Percentiles rank a stretch among this genome's conserved stretches.
Evolutionary conservation across 2,113 vertebrate species (phyloP).

Genomic region (Hippoglossus stenolepis): DNA sequence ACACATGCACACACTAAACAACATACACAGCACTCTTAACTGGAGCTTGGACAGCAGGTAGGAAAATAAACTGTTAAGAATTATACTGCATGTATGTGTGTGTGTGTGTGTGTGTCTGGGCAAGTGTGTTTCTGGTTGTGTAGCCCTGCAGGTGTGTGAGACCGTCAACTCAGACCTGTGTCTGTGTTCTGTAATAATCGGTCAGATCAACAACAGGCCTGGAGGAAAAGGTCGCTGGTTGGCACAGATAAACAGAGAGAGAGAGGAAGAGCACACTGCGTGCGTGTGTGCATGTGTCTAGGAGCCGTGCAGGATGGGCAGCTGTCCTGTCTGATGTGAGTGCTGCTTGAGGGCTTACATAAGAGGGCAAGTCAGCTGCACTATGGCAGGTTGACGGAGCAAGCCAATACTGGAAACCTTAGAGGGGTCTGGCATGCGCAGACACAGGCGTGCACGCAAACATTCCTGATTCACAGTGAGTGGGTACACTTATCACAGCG

Average conservation of each 20-base stretch:
- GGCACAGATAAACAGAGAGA: conserved; percentile 51
- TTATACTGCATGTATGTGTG: conserved; percentile 1
- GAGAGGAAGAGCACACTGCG: conserved; percentile 1
- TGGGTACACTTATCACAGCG: conserved; percentile 46
- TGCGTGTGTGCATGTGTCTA: conserved; percentile 35
- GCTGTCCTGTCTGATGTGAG: conserved; percentile 77
- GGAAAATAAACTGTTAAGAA: conserved; percentile 35
- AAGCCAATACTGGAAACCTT: conserved; percentile 24
- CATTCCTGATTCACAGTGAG: conserved; percentile 41
- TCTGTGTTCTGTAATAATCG: conserved; percentile 42
- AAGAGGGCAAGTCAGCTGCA: conserved; percentile 67
- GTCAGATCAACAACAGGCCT: conserved; percentile 49
- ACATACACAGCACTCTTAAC: conserved; percentile 30
- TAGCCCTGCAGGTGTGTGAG: conserved; percentile 24
- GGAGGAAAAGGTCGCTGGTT: conserved; percentile 60
- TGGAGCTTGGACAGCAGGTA: conserved; percentile 24
- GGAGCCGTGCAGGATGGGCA: conserved; percentile 65
- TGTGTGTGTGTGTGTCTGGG: neutral
- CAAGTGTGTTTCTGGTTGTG: conserved; percentile 21
- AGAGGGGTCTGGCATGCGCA: conserved; percentile 25
- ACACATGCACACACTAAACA: conserved; percentile 21
- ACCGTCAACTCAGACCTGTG: conserved; percentile 1
- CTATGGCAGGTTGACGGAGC: conserved; percentile 54
- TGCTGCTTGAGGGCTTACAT: conserved; percentile 68
- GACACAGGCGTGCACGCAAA: neutral